These are phyloP conservation scores for Acanthopleura granulata DNA, from an alignment of 2,888 invertebrate species.

Conservation along the genomic window DNA sequence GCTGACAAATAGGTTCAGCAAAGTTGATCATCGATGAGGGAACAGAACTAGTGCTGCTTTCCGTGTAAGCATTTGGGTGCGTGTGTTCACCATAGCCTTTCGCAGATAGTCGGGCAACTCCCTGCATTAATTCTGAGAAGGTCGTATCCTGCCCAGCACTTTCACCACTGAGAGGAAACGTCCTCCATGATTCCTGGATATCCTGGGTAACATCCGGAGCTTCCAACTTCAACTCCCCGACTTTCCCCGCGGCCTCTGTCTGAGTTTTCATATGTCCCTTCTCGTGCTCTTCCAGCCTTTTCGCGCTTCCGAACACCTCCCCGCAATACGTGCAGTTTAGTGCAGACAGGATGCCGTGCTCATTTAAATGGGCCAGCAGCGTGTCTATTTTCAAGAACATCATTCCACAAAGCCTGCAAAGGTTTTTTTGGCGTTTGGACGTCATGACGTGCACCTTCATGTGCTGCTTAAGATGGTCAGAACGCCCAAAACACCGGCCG, in stretches of 20 bases:
- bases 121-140: background rate
- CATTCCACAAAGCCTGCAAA: slow-evolving; percentile 50
- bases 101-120: background rate
- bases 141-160: background rate
- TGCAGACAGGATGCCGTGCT: slow-evolving; percentile 44
- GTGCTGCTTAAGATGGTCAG: slow-evolving; percentile 58
- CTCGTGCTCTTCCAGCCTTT: slow-evolving; percentile 44
- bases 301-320: slow-evolving; percentile 50
- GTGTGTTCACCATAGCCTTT: background rate
- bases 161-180: background rate
- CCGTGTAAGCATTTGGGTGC: background rate
- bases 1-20: background rate
- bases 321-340: slow-evolving; percentile 52
- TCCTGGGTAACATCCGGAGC: background rate
- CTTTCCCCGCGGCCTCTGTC: background rate
- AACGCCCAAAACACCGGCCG: slow-evolving; percentile 50
- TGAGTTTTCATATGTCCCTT: slow-evolving; percentile 17
- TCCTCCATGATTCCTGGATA: no score
- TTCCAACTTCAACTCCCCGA: background rate
- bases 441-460: slow-evolving; percentile 46
- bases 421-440: slow-evolving; percentile 42
- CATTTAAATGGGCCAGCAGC: slow-evolving; percentile 45
- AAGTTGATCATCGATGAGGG: background rate
- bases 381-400: slow-evolving; percentile 47
- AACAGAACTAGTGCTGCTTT: background rate